phyloP scores from a whole-genome alignment of 2,888 invertebrate genomes.

The Yponomeuta malinellus region DNA sequence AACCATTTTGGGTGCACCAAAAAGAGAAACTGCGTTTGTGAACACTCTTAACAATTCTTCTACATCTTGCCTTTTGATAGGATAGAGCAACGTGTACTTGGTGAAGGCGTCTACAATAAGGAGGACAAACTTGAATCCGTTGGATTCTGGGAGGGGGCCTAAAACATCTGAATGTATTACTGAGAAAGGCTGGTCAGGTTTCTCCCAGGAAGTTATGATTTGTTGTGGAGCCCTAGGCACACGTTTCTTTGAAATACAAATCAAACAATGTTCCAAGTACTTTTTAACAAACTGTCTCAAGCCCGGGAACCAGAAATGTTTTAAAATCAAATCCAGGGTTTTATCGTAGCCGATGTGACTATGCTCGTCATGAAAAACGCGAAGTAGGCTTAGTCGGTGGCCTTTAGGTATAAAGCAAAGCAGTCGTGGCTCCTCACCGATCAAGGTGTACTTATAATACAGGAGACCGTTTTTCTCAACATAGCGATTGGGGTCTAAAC shows the following conservation, averaged over 20 bases:
- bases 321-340: slow-evolving; percentile 17
- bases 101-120: slow-evolving; percentile 13
- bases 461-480: not conserved
- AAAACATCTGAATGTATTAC: slow-evolving; percentile 20
- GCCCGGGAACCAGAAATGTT: slow-evolving; percentile 19
- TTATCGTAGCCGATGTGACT: slow-evolving; percentile 17
- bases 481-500: not conserved
- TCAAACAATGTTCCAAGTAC: slow-evolving; percentile 11
- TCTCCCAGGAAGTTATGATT: slow-evolving; percentile 25
- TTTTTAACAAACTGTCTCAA: slow-evolving; percentile 14
- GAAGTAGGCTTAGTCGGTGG: slow-evolving; percentile 15
- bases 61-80: slow-evolving; percentile 11
- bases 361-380: slow-evolving; percentile 19
- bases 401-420: slow-evolving; percentile 18
- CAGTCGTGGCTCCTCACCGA: slow-evolving; percentile 14
- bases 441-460: not conserved
- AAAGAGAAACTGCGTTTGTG: slow-evolving; percentile 12
- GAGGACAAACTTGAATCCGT: slow-evolving; percentile 12
- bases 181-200: slow-evolving; percentile 23
- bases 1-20: slow-evolving; percentile 14
- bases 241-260: slow-evolving; percentile 9
- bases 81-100: slow-evolving; percentile 14
- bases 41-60: slow-evolving; percentile 10
- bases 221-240: slow-evolving; percentile 12
- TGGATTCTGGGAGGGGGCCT: slow-evolving; percentile 13